Conservation (phyloP, 2,113 vertebrate species). For the Drymodes brunneopygia region DNA sequence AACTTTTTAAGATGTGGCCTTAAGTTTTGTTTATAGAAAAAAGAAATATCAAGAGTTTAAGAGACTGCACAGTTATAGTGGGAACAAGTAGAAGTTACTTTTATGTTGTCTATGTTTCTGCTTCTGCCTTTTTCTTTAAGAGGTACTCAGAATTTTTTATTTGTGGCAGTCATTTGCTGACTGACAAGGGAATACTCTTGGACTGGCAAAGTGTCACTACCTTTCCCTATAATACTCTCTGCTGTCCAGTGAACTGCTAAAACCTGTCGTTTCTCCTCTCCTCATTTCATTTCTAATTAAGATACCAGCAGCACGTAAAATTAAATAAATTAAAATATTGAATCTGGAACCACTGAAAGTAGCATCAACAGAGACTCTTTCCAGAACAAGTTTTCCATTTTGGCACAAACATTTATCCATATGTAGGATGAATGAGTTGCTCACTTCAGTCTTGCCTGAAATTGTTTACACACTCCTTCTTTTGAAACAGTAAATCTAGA, state of each 20-base stretch:
- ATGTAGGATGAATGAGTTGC: neutral
- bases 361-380: neutral
- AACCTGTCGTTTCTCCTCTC: neutral
- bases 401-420: neutral
- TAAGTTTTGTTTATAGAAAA: neutral
- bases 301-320: neutral
- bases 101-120: neutral
- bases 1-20: neutral
- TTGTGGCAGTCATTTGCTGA: neutral
- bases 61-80: neutral
- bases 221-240: neutral
- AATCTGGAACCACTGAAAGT: neutral
- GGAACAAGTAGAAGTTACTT: neutral
- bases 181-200: neutral
- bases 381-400: neutral
- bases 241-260: neutral
- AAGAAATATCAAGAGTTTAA: neutral
- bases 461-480: neutral
- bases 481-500: conserved; percentile 26
- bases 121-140: neutral
- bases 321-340: neutral
- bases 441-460: neutral
- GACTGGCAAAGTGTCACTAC: neutral
- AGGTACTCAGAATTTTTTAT: neutral
- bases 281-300: neutral